Evolutionary conservation across 2,888 invertebrate genomes (phyloP), one percentile per base, ranked within the genome.

Genomic region (Acleris emargana): DNA sequence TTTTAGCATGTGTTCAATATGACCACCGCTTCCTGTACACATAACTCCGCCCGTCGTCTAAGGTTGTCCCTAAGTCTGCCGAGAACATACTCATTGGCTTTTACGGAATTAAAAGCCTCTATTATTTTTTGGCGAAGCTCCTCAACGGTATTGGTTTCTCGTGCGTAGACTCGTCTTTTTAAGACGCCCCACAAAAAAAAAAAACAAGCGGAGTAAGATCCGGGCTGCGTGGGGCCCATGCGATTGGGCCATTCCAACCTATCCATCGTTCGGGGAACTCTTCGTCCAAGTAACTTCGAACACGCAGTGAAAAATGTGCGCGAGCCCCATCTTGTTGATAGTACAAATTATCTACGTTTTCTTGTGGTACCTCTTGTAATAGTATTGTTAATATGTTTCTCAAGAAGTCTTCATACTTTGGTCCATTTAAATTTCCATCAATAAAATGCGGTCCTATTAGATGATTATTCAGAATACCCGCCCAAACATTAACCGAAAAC

Each of bases 251-350:
- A 28, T 6, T 6, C 3, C 28, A 5, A 3, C 28, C 6, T 28
- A 28, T 28, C 28, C 28, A 6, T 6, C 2, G 5, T n/a, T n/a
- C n/a, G n/a, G n/a, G n/a, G n/a, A n/a, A n/a, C n/a, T 2, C 28
- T 28, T 28, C 6, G 7, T 50, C 50, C 4, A 50, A 18, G 0
- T 20, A 18, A 1, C 11, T 18, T 1, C 20, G 50, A 50, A 13
- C 50, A 18, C 22, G 50, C 13, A 50, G 50, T 11, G 50, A 50
- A 50, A 20, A 50, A 11, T 54, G 54, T 20, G 42, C 54, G 11
- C 42, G 57, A 28, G 28, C 45, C 17, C 57, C 47, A n/a, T 57
- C 47, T 57, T 47, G 57, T n/a, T 57, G 47, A 57, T 17, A 57
- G 47, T 57, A 28, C 25, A 57, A 28, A 17, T 47, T 57, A 1